phyloP scores from a whole-genome alignment of 2,797 vertebrate genomes.

The Liasis olivaceus region DNA sequence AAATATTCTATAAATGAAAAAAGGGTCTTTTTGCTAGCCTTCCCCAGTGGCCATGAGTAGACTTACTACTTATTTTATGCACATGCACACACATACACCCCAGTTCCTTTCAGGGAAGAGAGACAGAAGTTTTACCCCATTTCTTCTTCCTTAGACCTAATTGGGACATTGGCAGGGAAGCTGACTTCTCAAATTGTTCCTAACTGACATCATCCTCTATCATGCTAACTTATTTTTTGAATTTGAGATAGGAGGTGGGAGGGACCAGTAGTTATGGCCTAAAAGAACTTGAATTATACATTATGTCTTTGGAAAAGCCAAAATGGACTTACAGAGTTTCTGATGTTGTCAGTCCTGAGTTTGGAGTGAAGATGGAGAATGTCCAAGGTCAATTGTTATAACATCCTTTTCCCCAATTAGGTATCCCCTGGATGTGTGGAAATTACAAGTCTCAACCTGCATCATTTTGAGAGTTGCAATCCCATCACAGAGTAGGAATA shows the following conservation, averaged over 20 bases:
- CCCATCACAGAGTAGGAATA: too few species aligned
- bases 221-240: not conserved
- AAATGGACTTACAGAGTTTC: not conserved
- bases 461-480: too few species aligned
- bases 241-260: not conserved
- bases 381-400: not conserved
- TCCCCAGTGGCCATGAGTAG: not conserved
- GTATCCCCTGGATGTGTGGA: too few species aligned
- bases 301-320: not conserved
- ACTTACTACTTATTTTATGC: not conserved
- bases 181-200: not conserved
- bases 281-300: not conserved
- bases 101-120: conserved; percentile 40
- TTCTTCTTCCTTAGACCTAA: conserved; percentile 17
- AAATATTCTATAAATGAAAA: not conserved
- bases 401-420: too few species aligned
- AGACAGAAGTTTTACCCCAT: conserved; percentile 11
- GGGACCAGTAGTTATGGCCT: not conserved
- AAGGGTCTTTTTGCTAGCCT: not conserved
- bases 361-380: not conserved
- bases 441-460: too few species aligned
- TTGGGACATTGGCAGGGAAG: conserved; percentile 22
- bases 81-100: conserved; percentile 15
- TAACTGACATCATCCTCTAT: not conserved
- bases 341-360: not conserved